Evolutionary conservation across 2,113 vertebrate species (phyloP).

Genomic region (Trochalopteron elliotii): DNA sequence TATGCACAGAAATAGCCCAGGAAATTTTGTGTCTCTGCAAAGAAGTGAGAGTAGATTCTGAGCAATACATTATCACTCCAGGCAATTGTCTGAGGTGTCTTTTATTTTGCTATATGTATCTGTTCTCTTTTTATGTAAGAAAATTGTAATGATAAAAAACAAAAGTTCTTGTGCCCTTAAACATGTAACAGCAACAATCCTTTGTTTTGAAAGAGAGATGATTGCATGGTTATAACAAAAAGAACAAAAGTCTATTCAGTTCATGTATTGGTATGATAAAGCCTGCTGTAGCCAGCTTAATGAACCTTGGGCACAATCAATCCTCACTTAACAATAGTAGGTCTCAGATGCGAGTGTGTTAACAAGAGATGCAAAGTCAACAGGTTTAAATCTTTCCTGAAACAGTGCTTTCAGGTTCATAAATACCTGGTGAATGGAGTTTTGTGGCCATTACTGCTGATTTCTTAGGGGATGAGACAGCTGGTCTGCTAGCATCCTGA

Average conservation of each 20-base stretch:
- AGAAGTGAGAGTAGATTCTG: not conserved
- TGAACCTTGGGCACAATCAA: not conserved
- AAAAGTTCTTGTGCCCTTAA: not conserved
- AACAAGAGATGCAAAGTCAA: not conserved
- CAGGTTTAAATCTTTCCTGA: not conserved
- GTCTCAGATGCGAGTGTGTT: not conserved
- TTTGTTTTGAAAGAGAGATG: not conserved
- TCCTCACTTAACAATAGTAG: not conserved
- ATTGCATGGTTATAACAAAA: not conserved
- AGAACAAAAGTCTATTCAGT: not conserved
- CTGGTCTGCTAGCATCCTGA: conserved; percentile 68
- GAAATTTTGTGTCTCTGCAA: not conserved
- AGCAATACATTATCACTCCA: not conserved
- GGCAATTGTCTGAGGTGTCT: not conserved
- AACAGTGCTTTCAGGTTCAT: not conserved
- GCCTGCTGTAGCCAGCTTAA: not conserved
- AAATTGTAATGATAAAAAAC: not conserved
- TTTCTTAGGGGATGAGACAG: conserved; percentile 85
- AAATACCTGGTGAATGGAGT: conserved; percentile 87
- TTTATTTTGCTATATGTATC: not conserved
- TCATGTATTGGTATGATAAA: not conserved
- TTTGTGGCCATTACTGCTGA: conserved; percentile 79
- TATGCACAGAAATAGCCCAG: not conserved
- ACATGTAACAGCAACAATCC: not conserved
- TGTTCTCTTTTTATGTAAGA: not conserved